Conservation (phyloP, 2,888 invertebrate species). For the Hydrotaea cyrtoneurina region DNA sequence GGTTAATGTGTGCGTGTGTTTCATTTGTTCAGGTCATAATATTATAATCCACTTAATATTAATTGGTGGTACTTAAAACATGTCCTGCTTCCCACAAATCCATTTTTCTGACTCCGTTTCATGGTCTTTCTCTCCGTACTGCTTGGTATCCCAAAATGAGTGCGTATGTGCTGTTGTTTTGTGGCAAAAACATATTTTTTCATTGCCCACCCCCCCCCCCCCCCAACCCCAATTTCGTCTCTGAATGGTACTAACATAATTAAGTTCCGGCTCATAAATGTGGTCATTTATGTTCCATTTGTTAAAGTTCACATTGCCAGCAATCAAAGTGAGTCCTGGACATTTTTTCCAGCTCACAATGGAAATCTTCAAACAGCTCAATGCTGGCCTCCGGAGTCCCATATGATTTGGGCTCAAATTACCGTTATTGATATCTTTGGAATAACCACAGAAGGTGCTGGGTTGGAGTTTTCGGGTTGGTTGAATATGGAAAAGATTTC, state of each 20-base stretch:
- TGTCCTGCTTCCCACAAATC: slow-evolving; percentile 62
- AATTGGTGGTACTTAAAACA: slow-evolving; percentile 76
- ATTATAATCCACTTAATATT: slow-evolving; percentile 80
- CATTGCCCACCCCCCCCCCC: slow-evolving; percentile 58
- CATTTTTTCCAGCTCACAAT: slow-evolving; percentile 21
- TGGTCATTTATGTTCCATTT: slow-evolving; percentile 75
- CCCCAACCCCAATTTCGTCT: too few relatives aligned
- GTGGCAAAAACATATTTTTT: slow-evolving; percentile 65
- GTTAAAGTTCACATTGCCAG: slow-evolving; percentile 42
- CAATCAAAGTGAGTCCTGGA: slow-evolving; percentile 38
- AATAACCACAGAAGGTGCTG: slow-evolving; percentile 63
- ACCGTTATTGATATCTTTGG: slow-evolving; percentile 55
- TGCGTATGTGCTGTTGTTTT: not conserved
- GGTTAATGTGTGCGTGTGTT: slow-evolving; percentile 2
- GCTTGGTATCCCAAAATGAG: not conserved
- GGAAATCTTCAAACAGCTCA: slow-evolving; percentile 53
- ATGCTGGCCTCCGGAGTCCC: slow-evolving; percentile 44
- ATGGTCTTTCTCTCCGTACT: slow-evolving; percentile 14
- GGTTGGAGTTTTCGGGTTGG: slow-evolving; percentile 37
- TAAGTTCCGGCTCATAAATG: slow-evolving; percentile 74
- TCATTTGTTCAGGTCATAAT: slow-evolving; percentile 73
- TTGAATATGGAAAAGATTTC: slow-evolving; percentile 46
- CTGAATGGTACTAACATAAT: slow-evolving; percentile 47
- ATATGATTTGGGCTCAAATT: slow-evolving; percentile 56
- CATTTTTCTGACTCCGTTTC: not conserved